Base-by-base conservation (phyloP, 2,113 vertebrate species). In the Podarcis cretensis region DNA sequence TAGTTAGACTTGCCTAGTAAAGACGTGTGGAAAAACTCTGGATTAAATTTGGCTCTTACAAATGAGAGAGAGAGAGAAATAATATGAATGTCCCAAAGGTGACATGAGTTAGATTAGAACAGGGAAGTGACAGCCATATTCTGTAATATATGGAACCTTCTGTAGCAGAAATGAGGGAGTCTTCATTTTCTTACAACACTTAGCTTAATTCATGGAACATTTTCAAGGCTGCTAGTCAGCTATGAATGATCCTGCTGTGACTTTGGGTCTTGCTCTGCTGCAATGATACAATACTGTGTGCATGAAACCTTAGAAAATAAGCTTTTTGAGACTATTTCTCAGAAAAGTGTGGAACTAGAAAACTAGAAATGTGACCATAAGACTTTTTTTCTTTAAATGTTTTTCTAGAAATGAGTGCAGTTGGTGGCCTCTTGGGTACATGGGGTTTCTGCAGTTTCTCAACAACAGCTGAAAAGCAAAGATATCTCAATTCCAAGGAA, bases 21-120 rank as follows among this genome's bases (percentile, higher is more conserved):
- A 37, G 79, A 16, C 40, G 68, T 78, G 48, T 23, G 32, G 48
- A 59, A 43, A 69, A 77, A 25, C 27, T 7, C 8, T 59, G 35
- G n/a, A 81, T 2, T 0, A 74, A 13, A 30, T 79, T 77, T 71
- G 48, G 43, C 54, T 65, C 66, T 79, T 69, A 37, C 1, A 1
- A 43, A 66, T 12, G 23, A 21, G n/a, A 30, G 57, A n/a, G 18
- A 20, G 48, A 54, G 48, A 54, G 43, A 48, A 9, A 78, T 57
- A 81, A 14, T 0, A 18, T 86, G 0, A 0, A 0, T 21, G 1
- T 73, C 91, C 74, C n/a, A 83, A 0, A 2, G 1, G n/a, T 37
- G 13, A 7, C 7, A 2, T 27, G 5, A 4, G 30, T 0, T 25
- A 40, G 40, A 7, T 76, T 90, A 81, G 21, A 1, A 23, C 81